A percentile compares a stretch with the other conserved stretches of the same genome.
These are phyloP conservation scores for Drosophila pachea DNA, from an alignment of 1,140 invertebrate genomes.

Conservation along the genomic window DNA sequence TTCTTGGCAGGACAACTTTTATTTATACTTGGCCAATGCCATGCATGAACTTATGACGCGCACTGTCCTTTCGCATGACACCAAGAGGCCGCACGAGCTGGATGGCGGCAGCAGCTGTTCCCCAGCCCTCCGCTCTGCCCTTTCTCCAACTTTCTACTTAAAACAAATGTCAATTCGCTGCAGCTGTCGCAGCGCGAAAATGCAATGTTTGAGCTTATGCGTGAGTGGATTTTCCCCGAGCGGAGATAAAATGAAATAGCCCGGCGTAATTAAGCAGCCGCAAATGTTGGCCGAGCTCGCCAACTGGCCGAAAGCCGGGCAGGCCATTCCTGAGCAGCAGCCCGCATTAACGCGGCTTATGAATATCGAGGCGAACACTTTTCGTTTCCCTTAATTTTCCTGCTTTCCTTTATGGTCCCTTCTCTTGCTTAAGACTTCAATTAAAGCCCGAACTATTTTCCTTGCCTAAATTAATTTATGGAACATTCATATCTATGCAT, in stretches of 20 bases:
- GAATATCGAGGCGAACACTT: conserved; percentile 58
- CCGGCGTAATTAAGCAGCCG: conserved; percentile 59
- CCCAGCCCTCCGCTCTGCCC: background rate
- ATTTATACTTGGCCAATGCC: conserved; percentile 61
- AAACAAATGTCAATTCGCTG: conserved; percentile 69
- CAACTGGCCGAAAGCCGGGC: conserved; percentile 25
- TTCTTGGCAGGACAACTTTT: conserved; percentile 56
- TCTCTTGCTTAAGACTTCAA: background rate
- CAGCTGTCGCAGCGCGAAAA: conserved; percentile 59
- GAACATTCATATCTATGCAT: too few relatives aligned
- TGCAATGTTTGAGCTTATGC: conserved; percentile 67
- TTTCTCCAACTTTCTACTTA: conserved; percentile 16
- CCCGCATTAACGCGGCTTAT: conserved; percentile 47
- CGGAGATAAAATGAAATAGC: conserved; percentile 62
- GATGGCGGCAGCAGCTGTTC: background rate
- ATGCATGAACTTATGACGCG: conserved; percentile 71
- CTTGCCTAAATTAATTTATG: too few relatives aligned
- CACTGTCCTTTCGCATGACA: conserved; percentile 59
- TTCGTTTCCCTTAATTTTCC: conserved; percentile 52
- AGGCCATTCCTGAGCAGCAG: conserved; percentile 17
- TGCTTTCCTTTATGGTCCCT: conserved; percentile 4
- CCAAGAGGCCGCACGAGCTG: conserved; percentile 31
- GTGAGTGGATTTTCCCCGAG: conserved; percentile 41
- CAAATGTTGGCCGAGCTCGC: conserved; percentile 43
- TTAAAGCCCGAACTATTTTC: too few relatives aligned